Evolutionary conservation across 2,113 vertebrate genomes (phyloP).

Genomic region (Aphelocoma coerulescens): DNA sequence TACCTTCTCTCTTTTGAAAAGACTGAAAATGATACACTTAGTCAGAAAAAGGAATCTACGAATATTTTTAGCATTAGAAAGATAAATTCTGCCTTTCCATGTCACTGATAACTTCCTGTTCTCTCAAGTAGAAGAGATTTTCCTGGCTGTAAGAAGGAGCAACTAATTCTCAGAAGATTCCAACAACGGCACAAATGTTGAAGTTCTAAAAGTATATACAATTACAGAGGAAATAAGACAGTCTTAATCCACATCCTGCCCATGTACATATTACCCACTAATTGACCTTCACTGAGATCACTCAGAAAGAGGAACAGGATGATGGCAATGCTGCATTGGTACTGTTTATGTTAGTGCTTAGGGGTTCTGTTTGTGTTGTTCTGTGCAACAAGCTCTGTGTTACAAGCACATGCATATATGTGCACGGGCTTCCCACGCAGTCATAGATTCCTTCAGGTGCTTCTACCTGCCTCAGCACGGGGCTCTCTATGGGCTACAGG

Average conservation of each 20-base stretch:
- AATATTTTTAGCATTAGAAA: background rate
- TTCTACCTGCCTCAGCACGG: background rate
- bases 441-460: background rate
- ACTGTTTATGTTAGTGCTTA: too few relatives aligned
- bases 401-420: background rate
- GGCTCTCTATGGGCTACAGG: background rate
- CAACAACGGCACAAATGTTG: background rate
- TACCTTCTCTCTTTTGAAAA: background rate
- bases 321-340: fast-evolving
- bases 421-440: fast-evolving
- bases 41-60: background rate
- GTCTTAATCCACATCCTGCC: background rate
- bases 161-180: background rate
- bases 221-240: background rate
- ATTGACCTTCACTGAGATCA: background rate
- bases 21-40: background rate
- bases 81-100: background rate
- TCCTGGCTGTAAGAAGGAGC: background rate
- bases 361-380: background rate
- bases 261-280: background rate
- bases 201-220: background rate
- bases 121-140: background rate
- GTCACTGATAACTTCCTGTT: background rate
- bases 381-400: background rate
- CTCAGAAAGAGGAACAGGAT: background rate